Percentiles rank a stretch among this genome's conserved stretches.
Evolutionary conservation across 1,140 invertebrate species (phyloP).

Genomic region (Platorchestia sp.): DNA sequence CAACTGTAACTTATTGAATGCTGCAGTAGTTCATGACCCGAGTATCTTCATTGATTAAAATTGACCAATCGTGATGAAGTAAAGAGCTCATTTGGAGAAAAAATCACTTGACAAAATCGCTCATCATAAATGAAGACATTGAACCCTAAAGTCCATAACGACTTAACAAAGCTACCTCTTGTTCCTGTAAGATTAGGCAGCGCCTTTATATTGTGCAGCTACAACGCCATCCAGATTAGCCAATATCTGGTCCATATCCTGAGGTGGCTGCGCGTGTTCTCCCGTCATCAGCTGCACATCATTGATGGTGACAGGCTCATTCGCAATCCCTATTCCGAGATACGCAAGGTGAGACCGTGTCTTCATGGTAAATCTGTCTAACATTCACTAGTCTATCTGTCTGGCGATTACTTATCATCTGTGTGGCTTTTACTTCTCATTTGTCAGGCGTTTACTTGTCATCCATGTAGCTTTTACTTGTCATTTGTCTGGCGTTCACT

Average conservation of each 20-base stretch:
- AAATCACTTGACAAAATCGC: too few relatives aligned
- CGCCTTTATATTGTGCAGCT: slow-evolving; percentile 45
- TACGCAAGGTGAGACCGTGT: slow-evolving; percentile 71
- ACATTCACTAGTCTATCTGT: not conserved
- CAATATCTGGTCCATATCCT: slow-evolving; percentile 87
- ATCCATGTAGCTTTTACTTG: not conserved
- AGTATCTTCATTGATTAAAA: too few relatives aligned
- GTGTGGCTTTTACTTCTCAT: not conserved
- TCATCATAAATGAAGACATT: too few relatives aligned
- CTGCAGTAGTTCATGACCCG: too few relatives aligned
- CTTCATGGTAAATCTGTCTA: not conserved
- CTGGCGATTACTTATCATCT: not conserved
- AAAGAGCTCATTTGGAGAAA: too few relatives aligned
- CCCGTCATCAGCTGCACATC: slow-evolving; percentile 86
- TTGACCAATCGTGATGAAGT: too few relatives aligned
- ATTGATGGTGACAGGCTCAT: slow-evolving; percentile 92
- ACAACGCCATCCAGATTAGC: slow-evolving; percentile 72
- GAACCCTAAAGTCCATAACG: too few relatives aligned
- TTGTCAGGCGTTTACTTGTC: not conserved
- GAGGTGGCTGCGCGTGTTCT: slow-evolving; percentile 89
- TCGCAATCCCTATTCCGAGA: slow-evolving; percentile 86
- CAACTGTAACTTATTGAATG: too few relatives aligned
- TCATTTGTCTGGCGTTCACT: too few relatives aligned
- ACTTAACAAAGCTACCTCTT: too few relatives aligned
- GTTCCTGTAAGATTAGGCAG: not conserved